Evolutionary conservation across 2,113 vertebrate genomes (phyloP).

Genomic region (Nannobrachium achirus): DNA sequence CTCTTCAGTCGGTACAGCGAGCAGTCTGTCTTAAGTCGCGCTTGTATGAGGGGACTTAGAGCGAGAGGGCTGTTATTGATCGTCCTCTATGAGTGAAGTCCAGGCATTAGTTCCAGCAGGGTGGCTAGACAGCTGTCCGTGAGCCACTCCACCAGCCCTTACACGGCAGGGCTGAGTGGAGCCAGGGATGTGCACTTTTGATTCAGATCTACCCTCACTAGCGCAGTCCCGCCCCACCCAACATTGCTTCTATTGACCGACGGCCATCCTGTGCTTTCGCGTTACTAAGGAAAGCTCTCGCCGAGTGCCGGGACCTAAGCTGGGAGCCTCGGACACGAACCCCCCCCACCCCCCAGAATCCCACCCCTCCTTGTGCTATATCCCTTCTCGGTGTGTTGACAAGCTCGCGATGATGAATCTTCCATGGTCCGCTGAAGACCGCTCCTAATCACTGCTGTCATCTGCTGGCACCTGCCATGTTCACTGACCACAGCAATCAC

Average conservation of each 20-base stretch:
- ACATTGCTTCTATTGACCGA: constrained; percentile 77
- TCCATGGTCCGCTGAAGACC: constrained; percentile 70
- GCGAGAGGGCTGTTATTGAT: constrained; percentile 73
- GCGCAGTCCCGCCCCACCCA: neutral
- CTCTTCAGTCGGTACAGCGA: constrained; percentile 57
- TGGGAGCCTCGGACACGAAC: constrained; percentile 54
- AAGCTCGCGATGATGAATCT: constrained; percentile 71
- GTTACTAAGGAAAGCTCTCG: constrained; percentile 63
- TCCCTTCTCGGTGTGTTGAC: constrained; percentile 55
- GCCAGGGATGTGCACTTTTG: constrained; percentile 75
- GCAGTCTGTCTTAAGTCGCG: constrained; percentile 61
- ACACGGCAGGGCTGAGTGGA: constrained; percentile 75
- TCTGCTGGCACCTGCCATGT: constrained; percentile 66
- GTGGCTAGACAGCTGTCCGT: constrained; percentile 70
- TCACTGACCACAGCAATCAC: constrained; percentile 68
- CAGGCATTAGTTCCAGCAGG: constrained; percentile 80
- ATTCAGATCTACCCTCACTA: constrained; percentile 72
- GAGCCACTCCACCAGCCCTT: constrained; percentile 72
- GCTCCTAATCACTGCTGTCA: constrained; percentile 73
- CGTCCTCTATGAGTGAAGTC: constrained; percentile 74
- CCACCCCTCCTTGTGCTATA: constrained; percentile 53
- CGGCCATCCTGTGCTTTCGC: constrained; percentile 65
- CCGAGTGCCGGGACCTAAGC: constrained; percentile 43
- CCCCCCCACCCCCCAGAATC: neutral
- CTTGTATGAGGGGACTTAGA: constrained; percentile 72